Base-by-base conservation (phyloP, 1,140 invertebrate species). In the Asobara japonica region DNA sequence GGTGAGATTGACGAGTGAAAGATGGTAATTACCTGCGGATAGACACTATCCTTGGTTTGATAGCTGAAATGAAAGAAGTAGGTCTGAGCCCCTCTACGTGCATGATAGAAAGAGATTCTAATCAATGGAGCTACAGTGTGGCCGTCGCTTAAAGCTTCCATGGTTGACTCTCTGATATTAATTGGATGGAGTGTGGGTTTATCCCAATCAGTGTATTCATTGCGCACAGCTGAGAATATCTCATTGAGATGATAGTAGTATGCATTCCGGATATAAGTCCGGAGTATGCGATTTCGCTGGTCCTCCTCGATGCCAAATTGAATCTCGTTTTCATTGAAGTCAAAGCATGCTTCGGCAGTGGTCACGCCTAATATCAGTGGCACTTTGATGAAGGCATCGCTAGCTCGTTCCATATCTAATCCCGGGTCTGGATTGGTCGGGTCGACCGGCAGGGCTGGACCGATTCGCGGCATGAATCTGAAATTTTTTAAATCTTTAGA, bases 161-260 rank as follows among this genome's bases (percentile, higher is more conserved):
- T 91, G 0, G 96, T 94, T 13, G 93, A 94, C 83, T 97, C 95
- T 8, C 96, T 86, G 56, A 94, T 90, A 82, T 94, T 94, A 79
- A 95, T 93, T 0, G 95, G 94, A 81, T 96, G 94, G 65, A 94
- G 90, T 27, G 94, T 94, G 3, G 94, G 92, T 77, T 95, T 93
- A 81, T 94, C 93, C 95, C 95, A 97, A 84, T 97, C 94, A 31
- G 95, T 96, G 86, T 98, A 97, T 83, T 97, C 95, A 83, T 97
- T 97, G 85, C 95, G 94, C 64, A 97, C 88, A 29, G 95, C 95
- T 18, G 94, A 95, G 87, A 94, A 96, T 78, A 96, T 96, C 86
- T 96, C 95, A 86, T 96, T 95, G 67, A 96, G 89, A 88, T 96
- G 95, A 85, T 94, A 96, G 78, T 93, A 92, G 85, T 96, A 97